Conservation (phyloP, 2,888 invertebrate species). For the Taphrorychus bicolor region DNA sequence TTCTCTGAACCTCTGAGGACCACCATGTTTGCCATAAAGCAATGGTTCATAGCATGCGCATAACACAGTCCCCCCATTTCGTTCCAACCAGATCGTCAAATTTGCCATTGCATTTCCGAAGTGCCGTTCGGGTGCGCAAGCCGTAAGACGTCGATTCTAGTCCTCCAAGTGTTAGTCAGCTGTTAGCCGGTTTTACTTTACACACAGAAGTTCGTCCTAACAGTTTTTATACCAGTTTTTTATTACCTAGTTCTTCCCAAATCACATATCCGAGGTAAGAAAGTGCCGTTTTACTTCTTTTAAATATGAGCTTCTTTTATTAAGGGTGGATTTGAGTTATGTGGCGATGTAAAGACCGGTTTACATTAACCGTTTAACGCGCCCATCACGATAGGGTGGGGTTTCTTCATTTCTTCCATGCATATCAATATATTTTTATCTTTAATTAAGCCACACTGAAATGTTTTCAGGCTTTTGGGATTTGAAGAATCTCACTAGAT, state of each 20-base stretch:
- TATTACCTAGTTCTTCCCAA: conserved; percentile 24
- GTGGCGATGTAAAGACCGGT: conserved; percentile 14
- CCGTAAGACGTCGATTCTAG: conserved; percentile 6
- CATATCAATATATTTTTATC: not conserved
- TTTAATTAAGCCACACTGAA: not conserved
- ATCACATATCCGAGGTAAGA: conserved; percentile 32
- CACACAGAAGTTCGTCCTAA: not conserved
- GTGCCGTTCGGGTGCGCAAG: conserved; percentile 13
- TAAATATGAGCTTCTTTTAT: not conserved
- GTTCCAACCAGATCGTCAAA: not conserved
- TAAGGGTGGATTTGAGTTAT: not conserved
- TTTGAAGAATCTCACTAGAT: too few species aligned
- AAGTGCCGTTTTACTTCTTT: not conserved
- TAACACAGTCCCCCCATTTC: conserved; percentile 10
- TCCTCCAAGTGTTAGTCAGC: conserved; percentile 26
- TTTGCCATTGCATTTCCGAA: conserved; percentile 20
- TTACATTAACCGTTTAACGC: conserved; percentile 20
- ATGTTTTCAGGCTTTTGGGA: too few species aligned
- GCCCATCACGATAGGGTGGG: conserved; percentile 25
- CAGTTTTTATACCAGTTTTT: conserved; percentile 15
- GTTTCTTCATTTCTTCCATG: too few species aligned
- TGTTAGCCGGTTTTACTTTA: conserved; percentile 34
- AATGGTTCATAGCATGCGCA: conserved; percentile 13
- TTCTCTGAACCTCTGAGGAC: too few species aligned
- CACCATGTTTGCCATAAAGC: too few species aligned